Conservation (phyloP, 1,140 invertebrate genomes). For the Drosophila pseudoananassae region DNA sequence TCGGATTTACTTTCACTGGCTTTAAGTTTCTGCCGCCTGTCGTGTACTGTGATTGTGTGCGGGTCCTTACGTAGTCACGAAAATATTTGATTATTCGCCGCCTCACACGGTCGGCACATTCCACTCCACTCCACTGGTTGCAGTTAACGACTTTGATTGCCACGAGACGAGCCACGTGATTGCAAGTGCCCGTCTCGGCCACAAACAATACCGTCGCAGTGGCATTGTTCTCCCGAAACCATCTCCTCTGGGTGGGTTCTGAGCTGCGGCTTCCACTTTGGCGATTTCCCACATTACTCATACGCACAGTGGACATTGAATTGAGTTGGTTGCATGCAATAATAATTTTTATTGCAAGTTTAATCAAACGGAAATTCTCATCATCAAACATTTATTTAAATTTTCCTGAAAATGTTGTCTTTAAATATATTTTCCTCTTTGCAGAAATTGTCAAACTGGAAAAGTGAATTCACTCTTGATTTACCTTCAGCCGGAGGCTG, state of each 20-base stretch:
- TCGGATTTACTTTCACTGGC: slow-evolving; percentile 51
- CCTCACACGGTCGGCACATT: slow-evolving; percentile 16
- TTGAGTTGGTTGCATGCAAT: not conserved
- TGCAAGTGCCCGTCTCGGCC: slow-evolving; percentile 49
- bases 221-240: slow-evolving; percentile 24
- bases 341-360: not conserved
- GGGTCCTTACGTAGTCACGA: slow-evolving; percentile 39
- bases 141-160: slow-evolving; percentile 76
- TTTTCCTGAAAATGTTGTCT: not conserved
- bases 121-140: slow-evolving; percentile 32
- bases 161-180: slow-evolving; percentile 66
- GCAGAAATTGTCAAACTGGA: not conserved
- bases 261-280: slow-evolving; percentile 27
- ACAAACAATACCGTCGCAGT: slow-evolving; percentile 56
- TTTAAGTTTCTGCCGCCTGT: slow-evolving; percentile 47
- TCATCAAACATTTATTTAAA: not conserved
- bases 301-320: slow-evolving; percentile 50
- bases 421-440: not conserved
- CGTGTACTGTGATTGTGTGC: slow-evolving; percentile 1
- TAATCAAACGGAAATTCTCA: too few species aligned
- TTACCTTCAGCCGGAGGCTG: not conserved
- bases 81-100: slow-evolving; percentile 73
- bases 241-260: slow-evolving; percentile 21
- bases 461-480: slow-evolving; percentile 5
- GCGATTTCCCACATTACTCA: slow-evolving; percentile 57